Evolutionary conservation across 35 echinoderm and acorn worm genomes (phyloP).

Genomic region (Stichopus chloronotus): DNA sequence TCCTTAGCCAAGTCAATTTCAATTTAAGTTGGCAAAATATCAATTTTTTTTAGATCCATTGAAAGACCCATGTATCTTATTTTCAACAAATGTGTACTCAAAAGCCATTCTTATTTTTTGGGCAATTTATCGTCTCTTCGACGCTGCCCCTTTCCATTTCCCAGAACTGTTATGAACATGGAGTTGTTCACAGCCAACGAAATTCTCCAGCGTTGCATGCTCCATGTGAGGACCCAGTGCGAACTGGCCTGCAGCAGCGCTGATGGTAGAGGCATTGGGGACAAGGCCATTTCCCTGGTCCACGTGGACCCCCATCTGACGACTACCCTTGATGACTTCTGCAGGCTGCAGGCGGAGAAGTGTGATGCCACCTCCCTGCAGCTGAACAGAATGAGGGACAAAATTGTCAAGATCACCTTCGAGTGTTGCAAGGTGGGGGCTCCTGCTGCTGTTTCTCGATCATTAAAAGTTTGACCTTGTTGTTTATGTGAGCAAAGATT

Average conservation of each 20-base stretch:
- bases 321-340: slow-evolving; percentile 83
- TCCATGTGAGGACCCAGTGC: slow-evolving; percentile 88
- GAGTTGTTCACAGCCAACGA: slow-evolving; percentile 97
- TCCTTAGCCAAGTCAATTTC: too few species aligned
- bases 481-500: not conserved
- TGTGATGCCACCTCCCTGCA: slow-evolving; percentile 79
- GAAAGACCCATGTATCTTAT: too few species aligned
- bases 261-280: slow-evolving; percentile 68
- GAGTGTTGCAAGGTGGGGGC: slow-evolving; percentile 42
- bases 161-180: slow-evolving; percentile 76
- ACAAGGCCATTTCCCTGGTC: slow-evolving; percentile 86
- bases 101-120: too few species aligned
- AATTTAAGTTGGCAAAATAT: too few species aligned
- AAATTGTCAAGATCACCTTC: slow-evolving; percentile 68
- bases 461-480: not conserved
- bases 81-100: too few species aligned
- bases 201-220: slow-evolving; percentile 93
- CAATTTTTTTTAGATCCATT: too few species aligned
- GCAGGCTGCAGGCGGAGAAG: slow-evolving; percentile 78
- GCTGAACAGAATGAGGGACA: slow-evolving; percentile 80
- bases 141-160: not conserved
- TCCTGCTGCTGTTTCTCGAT: not conserved
- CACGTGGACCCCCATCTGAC: slow-evolving; percentile 67
- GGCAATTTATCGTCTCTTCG: too few species aligned
- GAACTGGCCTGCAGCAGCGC: slow-evolving; percentile 81